Evolutionary conservation across 1,140 invertebrate genomes (phyloP).

Genomic region (Caerostris extrusa): DNA sequence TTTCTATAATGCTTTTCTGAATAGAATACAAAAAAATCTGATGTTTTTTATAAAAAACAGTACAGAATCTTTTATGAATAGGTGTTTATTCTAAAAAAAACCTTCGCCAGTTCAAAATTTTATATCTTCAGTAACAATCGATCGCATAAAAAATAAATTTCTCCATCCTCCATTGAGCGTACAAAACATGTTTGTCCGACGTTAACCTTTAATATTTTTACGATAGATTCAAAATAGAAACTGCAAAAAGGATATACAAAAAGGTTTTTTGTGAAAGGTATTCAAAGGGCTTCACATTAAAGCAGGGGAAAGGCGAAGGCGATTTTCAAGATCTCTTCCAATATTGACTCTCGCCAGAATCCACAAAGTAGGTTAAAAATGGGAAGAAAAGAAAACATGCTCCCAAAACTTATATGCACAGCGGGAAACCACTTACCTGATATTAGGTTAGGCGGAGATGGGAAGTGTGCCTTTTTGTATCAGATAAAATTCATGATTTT

Average conservation of each 20-base stretch:
- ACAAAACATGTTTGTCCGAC: background rate
- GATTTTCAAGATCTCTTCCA: constrained; percentile 3
- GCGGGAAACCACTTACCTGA: background rate
- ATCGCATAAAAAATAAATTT: background rate
- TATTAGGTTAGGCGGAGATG: background rate
- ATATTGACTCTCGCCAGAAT: background rate
- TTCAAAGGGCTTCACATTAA: background rate
- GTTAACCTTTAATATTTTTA: background rate
- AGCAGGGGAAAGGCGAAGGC: background rate
- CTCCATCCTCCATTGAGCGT: background rate
- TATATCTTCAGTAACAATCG: background rate
- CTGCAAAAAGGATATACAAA: background rate
- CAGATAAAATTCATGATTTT: too few relatives aligned
- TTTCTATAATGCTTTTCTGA: too few relatives aligned
- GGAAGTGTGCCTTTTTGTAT: background rate
- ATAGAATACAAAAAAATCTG: too few relatives aligned
- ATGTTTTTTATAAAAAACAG: too few relatives aligned
- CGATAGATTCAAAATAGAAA: background rate
- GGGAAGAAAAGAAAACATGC: background rate
- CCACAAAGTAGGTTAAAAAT: constrained; percentile 36
- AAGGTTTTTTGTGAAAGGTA: background rate
- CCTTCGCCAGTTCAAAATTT: too few relatives aligned
- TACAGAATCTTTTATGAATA: too few relatives aligned
- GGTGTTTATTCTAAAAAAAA: too few relatives aligned
- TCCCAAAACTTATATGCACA: constrained; percentile 7